These are phyloP conservation scores for Drosophila busckii DNA, from an alignment of 1,140 invertebrate genomes.

Conservation along the genomic window DNA sequence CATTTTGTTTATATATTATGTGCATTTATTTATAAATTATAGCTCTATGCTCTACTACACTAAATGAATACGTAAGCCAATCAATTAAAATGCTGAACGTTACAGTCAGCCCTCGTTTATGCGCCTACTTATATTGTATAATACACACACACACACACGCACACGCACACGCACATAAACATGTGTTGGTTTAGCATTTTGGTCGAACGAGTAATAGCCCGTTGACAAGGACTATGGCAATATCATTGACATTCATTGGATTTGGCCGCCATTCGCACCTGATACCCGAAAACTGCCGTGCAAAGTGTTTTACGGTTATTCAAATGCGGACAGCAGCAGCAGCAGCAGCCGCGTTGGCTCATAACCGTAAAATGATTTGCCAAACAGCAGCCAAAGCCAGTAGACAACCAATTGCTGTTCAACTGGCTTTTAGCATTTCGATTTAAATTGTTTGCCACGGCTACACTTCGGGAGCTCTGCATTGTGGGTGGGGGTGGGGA, in stretches of 20 bases:
- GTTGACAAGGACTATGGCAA: slow-evolving; percentile 41
- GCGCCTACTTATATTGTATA: too few relatives aligned
- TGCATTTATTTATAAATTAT: too few relatives aligned
- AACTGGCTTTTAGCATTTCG: background rate
- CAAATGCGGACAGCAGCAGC: slow-evolving; percentile 58
- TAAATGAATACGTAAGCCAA: too few relatives aligned
- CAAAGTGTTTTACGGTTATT: slow-evolving; percentile 62
- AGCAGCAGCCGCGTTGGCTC: slow-evolving; percentile 33
- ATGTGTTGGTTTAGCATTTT: too few relatives aligned
- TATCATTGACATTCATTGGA: slow-evolving; percentile 70
- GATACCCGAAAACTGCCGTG: slow-evolving; percentile 38
- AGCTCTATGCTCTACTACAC: too few relatives aligned
- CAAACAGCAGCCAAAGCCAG: slow-evolving; percentile 1
- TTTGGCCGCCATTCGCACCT: slow-evolving; percentile 66
- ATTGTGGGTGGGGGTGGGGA: too few relatives aligned
- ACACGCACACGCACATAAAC: slow-evolving; percentile 4
- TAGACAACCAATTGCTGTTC: too few relatives aligned
- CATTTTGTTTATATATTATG: too few relatives aligned
- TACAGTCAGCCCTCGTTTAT: too few relatives aligned
- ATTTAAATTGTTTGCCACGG: too few relatives aligned
- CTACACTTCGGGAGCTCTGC: too few relatives aligned
- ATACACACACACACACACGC: slow-evolving; percentile 5
- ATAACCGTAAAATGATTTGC: slow-evolving; percentile 65
- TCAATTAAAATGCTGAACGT: too few relatives aligned
- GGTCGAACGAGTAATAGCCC: slow-evolving; percentile 11